Evolutionary conservation across 2,888 invertebrate species (phyloP), one percentile per base, ranked within the genome.

Genomic region (Emmelina monodactyla): DNA sequence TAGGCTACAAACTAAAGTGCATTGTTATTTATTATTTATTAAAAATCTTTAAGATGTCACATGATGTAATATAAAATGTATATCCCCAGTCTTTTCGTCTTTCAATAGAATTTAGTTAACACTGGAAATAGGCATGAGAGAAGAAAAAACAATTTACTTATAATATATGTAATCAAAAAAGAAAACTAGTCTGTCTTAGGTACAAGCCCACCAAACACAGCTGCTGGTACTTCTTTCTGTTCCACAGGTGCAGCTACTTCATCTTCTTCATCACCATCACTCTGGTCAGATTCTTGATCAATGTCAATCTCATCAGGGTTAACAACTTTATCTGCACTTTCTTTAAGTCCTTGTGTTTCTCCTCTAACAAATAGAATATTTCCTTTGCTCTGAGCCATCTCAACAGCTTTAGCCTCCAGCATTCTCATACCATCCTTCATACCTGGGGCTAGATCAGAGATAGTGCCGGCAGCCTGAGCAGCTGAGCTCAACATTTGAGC

Each of bases 401-500:
- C 88, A 10, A 85, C 86, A 29, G 91, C 91, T 69, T 90, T 91
- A 2, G 89, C 92, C 64, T 95, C 94, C 34, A 95, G 67, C 80
- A 92, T 82, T 49, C 91, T 84, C 94, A 95, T 95, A 6, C 91
- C 92, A 73, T 94, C 94, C 51, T 88, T 86, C 49, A 86, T 86
- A 16, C 88, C 89, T 22, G 88, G 88, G 16, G 89, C 87, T 41
- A 88, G 81, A 58, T 89, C 89, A 1, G 88, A 88, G 32, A 88
- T 75, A 15, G 88, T 87, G 12, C 88, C 86, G 22, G 86, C 82
- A 35, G 82, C 82, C 49, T 83, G 83, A 12, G 83, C 82, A 28
- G 87, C 85, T 13, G 90, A 91, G 51, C 89, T 92, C 50, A 97
- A 79, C 91, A 97, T 96, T 69, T 97, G 97, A 1, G 97, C 96